phyloP scores from a whole-genome alignment of 1,140 invertebrate species.

The Pomacea maculata region DNA sequence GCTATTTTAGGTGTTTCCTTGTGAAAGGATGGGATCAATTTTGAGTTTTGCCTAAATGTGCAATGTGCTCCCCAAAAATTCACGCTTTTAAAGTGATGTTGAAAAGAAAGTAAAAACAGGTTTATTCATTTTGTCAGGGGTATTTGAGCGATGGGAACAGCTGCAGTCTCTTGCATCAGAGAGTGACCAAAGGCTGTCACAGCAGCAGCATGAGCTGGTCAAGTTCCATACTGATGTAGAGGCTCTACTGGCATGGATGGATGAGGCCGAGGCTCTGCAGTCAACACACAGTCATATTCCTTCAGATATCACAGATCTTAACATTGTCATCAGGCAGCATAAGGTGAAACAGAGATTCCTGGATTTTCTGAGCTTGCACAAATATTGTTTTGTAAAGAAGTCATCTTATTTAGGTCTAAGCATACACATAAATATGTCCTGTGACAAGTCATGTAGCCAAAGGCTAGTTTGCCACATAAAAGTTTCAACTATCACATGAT shows the following conservation, averaged over 20 bases:
- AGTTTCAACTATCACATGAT: not conserved
- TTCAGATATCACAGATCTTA: conserved; percentile 81
- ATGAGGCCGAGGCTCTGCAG: conserved; percentile 85
- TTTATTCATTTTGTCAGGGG: conserved; percentile 4
- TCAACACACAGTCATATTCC: conserved; percentile 75
- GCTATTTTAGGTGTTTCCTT: too few relatives aligned
- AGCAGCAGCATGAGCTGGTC: conserved; percentile 80
- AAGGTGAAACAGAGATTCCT: conserved; percentile 59
- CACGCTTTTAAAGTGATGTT: too few relatives aligned
- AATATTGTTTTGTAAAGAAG: not conserved
- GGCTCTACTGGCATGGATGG: conserved; percentile 89
- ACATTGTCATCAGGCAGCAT: conserved; percentile 82
- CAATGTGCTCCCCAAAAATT: too few relatives aligned
- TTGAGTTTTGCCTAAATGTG: too few relatives aligned
- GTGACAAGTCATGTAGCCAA: not conserved
- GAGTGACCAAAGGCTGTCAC: not conserved
- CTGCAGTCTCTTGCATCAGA: conserved; percentile 19
- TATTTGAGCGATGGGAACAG: conserved; percentile 24
- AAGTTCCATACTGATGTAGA: conserved; percentile 89
- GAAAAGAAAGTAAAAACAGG: too few relatives aligned
- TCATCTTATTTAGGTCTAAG: not conserved
- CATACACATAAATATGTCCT: not conserved
- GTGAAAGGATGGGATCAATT: too few relatives aligned
- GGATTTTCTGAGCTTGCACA: not conserved
- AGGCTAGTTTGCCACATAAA: not conserved